Evolutionary conservation across 1,140 invertebrate species (phyloP), one percentile per base, ranked within the genome.

Genomic region (Lordiphosa collinella): DNA sequence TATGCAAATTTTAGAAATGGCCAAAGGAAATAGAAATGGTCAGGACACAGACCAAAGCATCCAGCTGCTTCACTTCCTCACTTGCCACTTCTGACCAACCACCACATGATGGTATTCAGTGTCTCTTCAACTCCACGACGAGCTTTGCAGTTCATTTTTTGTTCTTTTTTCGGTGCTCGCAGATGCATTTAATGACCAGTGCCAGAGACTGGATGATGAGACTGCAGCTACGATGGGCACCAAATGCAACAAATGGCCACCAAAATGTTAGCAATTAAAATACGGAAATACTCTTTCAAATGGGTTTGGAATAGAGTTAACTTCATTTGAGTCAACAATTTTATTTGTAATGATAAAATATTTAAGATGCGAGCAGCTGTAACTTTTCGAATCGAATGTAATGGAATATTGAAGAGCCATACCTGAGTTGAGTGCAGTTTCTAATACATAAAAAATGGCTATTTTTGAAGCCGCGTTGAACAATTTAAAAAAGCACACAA

Each of bases 21-120:
- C 78, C 67, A 82, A 72, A 84, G 76, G 76, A 82, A 82, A 82
- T 82, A 60, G 78, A 82, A 82, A 60, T 84, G 78, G 66, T 82
- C 62, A 60, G 57, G 55, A 55, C 66, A 48, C 63, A 35, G 18
- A 40, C 35, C 47, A 67, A 44, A 66, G 38, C 32, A 58, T 67
- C 60, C 46, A 60, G 49, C 53, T 63, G 25, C 49, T 32, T 40
- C n/a, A 38, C 34, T 46, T 25, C 31, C 25, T 10, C 16, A 18
- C 10, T 43, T 51, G 18, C 7, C 47, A 32, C 16, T 37, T 22
- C 12, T 5, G 18, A 18, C 40, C 8, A 9, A 12, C 12, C 8
- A 16, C 46, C 8, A 10, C 10, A 40, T 40, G 18, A 13, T 6
- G 41, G 10, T 29, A 25, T 29, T 14, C 34, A 0, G 43, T 58